Percentiles rank a stretch among this genome's conserved stretches.
phyloP scores from a whole-genome alignment of 2,113 vertebrate genomes.

The Anoura caudifer region DNA sequence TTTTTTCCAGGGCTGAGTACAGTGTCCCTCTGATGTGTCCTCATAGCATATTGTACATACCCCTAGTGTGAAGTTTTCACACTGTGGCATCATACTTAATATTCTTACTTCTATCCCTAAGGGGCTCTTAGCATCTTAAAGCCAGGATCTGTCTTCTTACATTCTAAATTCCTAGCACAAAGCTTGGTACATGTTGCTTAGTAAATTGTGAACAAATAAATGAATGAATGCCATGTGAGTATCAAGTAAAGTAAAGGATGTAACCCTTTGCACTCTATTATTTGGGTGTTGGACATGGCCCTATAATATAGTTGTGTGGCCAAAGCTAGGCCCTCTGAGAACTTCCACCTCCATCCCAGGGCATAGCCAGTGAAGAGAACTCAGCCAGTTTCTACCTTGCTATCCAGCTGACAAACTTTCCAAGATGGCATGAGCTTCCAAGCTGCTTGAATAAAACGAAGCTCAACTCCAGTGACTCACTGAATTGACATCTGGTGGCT shows the following conservation, averaged over 20 bases:
- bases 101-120: not conserved
- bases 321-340: not conserved
- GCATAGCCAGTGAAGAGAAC: not conserved
- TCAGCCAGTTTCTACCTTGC: not conserved
- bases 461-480: no score
- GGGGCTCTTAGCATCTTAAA: not conserved
- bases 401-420: not conserved
- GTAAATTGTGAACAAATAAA: not conserved
- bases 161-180: not conserved
- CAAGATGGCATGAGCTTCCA: not conserved
- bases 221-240: not conserved
- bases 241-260: not conserved
- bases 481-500: not conserved
- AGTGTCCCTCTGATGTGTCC: not conserved
- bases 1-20: not conserved
- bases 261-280: not conserved
- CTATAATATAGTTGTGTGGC: not conserved
- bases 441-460: not conserved
- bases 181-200: not conserved
- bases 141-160: not conserved
- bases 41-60: not conserved
- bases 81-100: not conserved
- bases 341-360: not conserved
- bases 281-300: not conserved
- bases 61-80: not conserved